These are phyloP conservation scores for Pelusios castaneus DNA, from an alignment of 2,113 vertebrate species.

Conservation along the genomic window DNA sequence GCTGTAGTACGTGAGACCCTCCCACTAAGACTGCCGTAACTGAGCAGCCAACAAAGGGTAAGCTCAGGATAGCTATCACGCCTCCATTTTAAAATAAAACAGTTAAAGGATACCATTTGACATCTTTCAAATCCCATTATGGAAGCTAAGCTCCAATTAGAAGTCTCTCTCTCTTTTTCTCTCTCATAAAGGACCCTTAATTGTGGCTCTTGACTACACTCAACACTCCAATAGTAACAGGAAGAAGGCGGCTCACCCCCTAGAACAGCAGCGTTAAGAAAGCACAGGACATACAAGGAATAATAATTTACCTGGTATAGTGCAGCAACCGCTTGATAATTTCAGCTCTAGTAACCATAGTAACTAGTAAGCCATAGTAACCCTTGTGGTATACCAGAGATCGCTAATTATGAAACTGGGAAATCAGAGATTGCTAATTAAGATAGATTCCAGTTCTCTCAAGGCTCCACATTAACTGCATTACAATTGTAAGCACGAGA, in stretches of 20 bases:
- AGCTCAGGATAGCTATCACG: accelerated
- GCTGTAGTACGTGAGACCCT: background rate
- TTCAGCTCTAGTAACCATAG: too few species aligned
- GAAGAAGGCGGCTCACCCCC: constrained; percentile 42
- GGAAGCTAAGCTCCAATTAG: constrained; percentile 9
- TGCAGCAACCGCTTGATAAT: constrained; percentile 19
- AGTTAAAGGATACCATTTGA: constrained; percentile 23
- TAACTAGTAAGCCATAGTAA: constrained; percentile 75
- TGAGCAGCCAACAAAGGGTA: background rate
- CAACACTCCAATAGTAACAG: constrained; percentile 5
- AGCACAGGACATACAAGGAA: background rate
- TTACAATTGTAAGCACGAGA: background rate
- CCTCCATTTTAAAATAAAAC: constrained; percentile 32
- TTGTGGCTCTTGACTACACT: constrained; percentile 43
- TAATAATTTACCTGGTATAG: constrained; percentile 35
- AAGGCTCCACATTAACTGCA: constrained; percentile 44
- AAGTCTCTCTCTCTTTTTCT: constrained; percentile 17
- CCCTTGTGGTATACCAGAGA: constrained; percentile 60
- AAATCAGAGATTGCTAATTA: constrained; percentile 57
- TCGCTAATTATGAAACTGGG: constrained; percentile 63
- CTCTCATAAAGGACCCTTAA: constrained; percentile 22
- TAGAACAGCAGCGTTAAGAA: constrained; percentile 43
- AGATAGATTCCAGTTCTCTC: constrained; percentile 34
- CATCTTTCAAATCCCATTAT: constrained; percentile 29
- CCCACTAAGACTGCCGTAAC: accelerated